Conservation (phyloP, 1,140 invertebrate species). For the Laupala kohalensis region DNA sequence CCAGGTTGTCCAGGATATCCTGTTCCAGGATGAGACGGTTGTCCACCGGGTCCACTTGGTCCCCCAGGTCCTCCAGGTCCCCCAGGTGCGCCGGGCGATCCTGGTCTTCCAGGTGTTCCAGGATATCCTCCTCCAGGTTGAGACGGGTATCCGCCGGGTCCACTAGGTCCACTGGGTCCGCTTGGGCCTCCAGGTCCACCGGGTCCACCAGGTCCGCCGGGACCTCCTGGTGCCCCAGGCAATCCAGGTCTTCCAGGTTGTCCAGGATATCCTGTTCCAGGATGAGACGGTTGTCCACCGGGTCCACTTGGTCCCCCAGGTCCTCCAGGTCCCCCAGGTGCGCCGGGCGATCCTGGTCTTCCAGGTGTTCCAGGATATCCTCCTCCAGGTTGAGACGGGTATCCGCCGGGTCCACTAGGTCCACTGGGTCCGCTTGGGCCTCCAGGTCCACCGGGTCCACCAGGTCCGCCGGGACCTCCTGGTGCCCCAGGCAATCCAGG, state of each 20-base stretch:
- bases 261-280: not conserved
- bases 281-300: too few relatives aligned
- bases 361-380: constrained; percentile 8
- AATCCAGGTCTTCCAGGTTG: constrained; percentile 33
- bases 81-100: too few relatives aligned
- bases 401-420: not conserved
- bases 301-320: constrained; percentile 13
- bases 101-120: too few relatives aligned
- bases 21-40: not conserved
- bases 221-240: constrained; percentile 29
- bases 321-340: constrained; percentile 12
- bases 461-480: constrained; percentile 36
- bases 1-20: constrained; percentile 22
- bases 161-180: constrained; percentile 13
- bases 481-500: constrained; percentile 31
- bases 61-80: too few relatives aligned
- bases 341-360: constrained; percentile 12
- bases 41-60: too few relatives aligned
- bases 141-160: too few relatives aligned
- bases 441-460: constrained; percentile 34
- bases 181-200: constrained; percentile 32
- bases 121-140: too few relatives aligned
- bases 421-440: constrained; percentile 32
- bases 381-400: not conserved
- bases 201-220: constrained; percentile 37